Percentiles rank a stretch among this genome's conserved stretches.
phyloP scores from a whole-genome alignment of 2,888 invertebrate genomes.

The Hecatera dysodea region DNA sequence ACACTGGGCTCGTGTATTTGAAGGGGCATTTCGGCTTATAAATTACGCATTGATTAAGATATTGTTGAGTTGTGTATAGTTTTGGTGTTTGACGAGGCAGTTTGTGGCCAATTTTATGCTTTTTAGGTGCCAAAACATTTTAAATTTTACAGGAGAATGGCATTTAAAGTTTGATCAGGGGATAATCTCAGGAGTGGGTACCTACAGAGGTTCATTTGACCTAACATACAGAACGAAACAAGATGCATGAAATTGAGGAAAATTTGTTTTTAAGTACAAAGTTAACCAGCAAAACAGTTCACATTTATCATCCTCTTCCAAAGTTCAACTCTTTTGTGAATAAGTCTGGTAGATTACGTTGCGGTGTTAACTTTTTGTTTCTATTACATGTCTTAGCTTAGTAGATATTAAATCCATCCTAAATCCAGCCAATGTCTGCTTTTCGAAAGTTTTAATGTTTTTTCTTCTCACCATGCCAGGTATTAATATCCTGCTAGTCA shows the following conservation, averaged over 20 bases:
- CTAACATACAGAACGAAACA: not conserved
- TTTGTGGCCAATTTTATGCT: not conserved
- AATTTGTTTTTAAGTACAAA: no score
- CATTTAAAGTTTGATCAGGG: not conserved
- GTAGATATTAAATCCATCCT: not conserved
- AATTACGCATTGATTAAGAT: conserved; percentile 24
- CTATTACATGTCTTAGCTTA: not conserved
- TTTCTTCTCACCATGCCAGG: not conserved
- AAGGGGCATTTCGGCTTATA: conserved; percentile 41
- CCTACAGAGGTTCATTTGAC: no score
- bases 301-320: not conserved
- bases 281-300: not conserved
- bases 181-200: not conserved
- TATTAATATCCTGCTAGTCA: conserved; percentile 31
- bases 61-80: conserved; percentile 8
- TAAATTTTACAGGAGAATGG: not conserved
- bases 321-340: not conserved
- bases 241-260: not conserved
- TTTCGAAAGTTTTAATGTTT: not conserved
- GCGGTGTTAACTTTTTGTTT: not conserved
- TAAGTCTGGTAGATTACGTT: not conserved
- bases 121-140: not conserved
- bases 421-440: not conserved
- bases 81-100: not conserved
- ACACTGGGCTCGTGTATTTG: conserved; percentile 39